Base-by-base conservation (phyloP, 2,888 invertebrate species). In the Thereva nobilitata region DNA sequence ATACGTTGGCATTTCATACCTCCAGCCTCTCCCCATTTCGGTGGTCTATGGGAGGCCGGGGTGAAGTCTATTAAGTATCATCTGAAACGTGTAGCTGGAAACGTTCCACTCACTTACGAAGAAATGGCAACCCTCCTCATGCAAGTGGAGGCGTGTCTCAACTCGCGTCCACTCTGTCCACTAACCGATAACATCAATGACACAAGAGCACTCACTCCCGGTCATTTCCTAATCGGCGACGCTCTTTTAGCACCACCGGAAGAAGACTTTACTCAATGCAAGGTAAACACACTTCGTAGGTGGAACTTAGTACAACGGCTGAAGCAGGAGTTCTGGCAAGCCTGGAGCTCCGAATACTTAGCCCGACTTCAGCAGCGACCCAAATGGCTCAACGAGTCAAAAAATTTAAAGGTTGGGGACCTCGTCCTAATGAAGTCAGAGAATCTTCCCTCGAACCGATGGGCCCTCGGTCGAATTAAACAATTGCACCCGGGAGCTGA, bases 1-100 rank as follows among this genome's bases (percentile, higher is more conserved):
- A 23, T 23, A 23, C 23, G 23, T 23, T 23, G 23, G 2, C 23
- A 23, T 23, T 23, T 23, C 23, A 75, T 71, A 42, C 75, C 76
- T 4, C 73, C 75, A 4, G 47, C 54, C 6, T 68, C 6, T 73
- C 75, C 1, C 74, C 76, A 63, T 74, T 73, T 59, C 75, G 76
- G 4, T 41, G 75, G 2, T 76, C n/a, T n/a, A n/a, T n/a, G 54
- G 54, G 54, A 55, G 7, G 54, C 54, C 6, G 54, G 54, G 6
- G 55, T 55, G n/a, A 55, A 54, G 6, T 54, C 40, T 35, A 38
- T 35, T n/a, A 10, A 38, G 23, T 9, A 54, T 12, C 54, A 54
- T n/a, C 9, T 54, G 9, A 54, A 35, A 38, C n/a, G 54, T n/a
- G 12, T 35, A 7, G 8, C 8, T 5, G 53, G 50, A 47, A 40